These are phyloP conservation scores for Danio tinwini DNA, from an alignment of 2,797 vertebrate species.

Conservation along the genomic window DNA sequence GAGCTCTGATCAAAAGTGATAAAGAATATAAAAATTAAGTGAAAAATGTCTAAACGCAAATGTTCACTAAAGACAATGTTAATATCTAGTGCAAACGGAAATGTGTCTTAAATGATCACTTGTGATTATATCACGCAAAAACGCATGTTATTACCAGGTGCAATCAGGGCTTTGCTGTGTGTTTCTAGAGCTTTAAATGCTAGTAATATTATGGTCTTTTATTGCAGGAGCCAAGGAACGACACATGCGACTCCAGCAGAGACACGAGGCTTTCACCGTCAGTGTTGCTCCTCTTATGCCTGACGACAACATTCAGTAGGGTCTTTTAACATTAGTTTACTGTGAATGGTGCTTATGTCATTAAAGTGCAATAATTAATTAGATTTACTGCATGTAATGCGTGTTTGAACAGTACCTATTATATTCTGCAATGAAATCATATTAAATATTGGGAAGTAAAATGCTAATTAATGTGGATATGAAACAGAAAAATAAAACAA, in stretches of 20 bases:
- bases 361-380: neutral
- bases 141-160: too few species aligned
- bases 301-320: neutral
- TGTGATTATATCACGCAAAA: too few species aligned
- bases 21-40: too few species aligned
- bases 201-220: neutral
- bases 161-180: too few species aligned
- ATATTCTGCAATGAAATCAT: neutral
- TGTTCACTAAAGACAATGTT: too few species aligned
- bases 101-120: too few species aligned
- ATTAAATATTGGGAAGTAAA: neutral
- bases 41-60: too few species aligned
- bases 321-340: neutral
- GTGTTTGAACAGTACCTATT: neutral
- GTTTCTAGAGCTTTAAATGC: neutral
- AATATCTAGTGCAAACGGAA: too few species aligned
- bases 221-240: slow-evolving; percentile 49
- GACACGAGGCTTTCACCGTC: slow-evolving; percentile 47
- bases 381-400: neutral
- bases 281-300: slow-evolving; percentile 56
- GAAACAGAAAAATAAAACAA: neutral
- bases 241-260: slow-evolving; percentile 41
- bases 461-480: neutral
- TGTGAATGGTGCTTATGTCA: neutral
- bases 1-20: too few species aligned